Percentiles rank a stretch among this genome's conserved stretches.
Evolutionary conservation across 2,797 vertebrate genomes (phyloP).

Genomic region (Girardinus metallicus): DNA sequence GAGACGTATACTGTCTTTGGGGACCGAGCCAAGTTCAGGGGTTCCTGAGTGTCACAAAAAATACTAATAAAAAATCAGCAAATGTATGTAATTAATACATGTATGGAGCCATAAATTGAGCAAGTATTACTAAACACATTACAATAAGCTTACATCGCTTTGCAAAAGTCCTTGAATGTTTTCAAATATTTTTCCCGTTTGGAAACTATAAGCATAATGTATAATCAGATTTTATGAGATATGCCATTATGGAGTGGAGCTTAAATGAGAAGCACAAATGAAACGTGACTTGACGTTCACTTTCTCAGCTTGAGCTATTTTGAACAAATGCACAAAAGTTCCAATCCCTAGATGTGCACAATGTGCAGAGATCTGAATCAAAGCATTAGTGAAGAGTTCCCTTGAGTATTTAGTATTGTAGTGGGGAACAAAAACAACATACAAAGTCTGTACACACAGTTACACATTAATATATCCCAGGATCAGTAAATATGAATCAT

Average conservation of each 20-base stretch:
- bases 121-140: background rate
- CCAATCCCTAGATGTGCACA: too few species aligned
- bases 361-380: too few species aligned
- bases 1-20: conserved; percentile 82
- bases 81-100: background rate
- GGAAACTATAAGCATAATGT: background rate
- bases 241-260: background rate
- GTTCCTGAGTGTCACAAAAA: conserved; percentile 73
- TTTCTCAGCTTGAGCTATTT: too few species aligned
- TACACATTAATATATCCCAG: background rate
- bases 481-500: background rate
- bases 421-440: background rate
- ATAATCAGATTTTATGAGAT: background rate
- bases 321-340: too few species aligned
- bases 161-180: background rate
- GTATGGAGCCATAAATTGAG: background rate
- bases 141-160: background rate
- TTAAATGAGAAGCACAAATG: background rate
- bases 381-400: too few species aligned
- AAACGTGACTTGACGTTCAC: too few species aligned
- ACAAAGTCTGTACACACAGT: background rate
- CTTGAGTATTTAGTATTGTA: too few species aligned
- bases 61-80: background rate
- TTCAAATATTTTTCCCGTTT: background rate
- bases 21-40: conserved; percentile 83